Base-by-base conservation (phyloP, 2,888 invertebrate species). In the Stenoptilia bipunctidactyla region DNA sequence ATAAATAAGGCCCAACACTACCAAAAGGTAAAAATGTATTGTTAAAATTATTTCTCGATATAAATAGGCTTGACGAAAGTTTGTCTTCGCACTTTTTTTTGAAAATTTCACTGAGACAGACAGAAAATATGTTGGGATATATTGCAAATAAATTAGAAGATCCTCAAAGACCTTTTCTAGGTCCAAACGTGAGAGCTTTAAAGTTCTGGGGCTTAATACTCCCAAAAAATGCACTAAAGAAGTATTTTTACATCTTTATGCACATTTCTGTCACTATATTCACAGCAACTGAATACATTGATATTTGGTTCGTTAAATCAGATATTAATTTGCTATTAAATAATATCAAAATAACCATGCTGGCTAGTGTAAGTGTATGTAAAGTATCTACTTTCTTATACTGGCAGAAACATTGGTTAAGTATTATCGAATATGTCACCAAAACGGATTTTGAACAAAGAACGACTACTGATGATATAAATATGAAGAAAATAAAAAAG, bases 141-240 rank as follows among this genome's bases (percentile, higher is more conserved):
- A 42, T 70, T 44, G 43, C 68, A 0, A 42, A 55, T 15, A 75
- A 65, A 50, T 56, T 80, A 15, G 80, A 80, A 58, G 56, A 72
- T 42, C 64, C 70, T 1, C 47, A 65, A 12, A 54, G 53, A 20
- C 79, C 80, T 1, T 49, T 82, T 15, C 50, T 82, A 1, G 80
- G 80, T 1, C 80, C 77, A 3, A 82, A 80, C 45, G 53, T 76
- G 0, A 70, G 60, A 25, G 64, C 68, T 0, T 49, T 82, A 15
- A 45, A 71, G 51, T 77, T 82, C 42, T 80, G 80, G 79, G 80
- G 80, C 0, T 42, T 80, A 0, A 36, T 82, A 2, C 47, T 80
- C n/a, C 79, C 80, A 0, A 46, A 65, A 13, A 63, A 57, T 34
- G 6, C 25, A 6, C 47, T 43, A 0, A 59, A 50, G 41, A 66